phyloP scores from a whole-genome alignment of 2,797 vertebrate genomes.

The Pseudochaenichthys georgianus region DNA sequence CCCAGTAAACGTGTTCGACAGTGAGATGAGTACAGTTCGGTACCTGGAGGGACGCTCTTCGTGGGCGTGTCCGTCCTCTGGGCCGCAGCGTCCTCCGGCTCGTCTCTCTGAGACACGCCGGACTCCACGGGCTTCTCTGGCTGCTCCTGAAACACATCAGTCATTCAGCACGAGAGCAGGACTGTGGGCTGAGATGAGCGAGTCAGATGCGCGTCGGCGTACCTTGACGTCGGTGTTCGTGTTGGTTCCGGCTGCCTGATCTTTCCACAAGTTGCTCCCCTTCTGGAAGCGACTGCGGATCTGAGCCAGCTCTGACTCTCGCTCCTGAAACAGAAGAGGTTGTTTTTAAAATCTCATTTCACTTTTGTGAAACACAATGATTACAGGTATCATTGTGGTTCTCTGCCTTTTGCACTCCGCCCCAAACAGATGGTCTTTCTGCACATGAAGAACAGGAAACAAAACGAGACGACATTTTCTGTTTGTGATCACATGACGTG shows the following conservation, averaged over 20 bases:
- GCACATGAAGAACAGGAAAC: too few relatives aligned
- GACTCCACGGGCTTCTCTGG: conserved; percentile 27
- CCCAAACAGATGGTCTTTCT: too few relatives aligned
- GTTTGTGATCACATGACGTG: too few relatives aligned
- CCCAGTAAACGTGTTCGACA: neutral
- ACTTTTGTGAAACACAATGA: neutral
- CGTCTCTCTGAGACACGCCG: conserved; percentile 8
- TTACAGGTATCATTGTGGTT: neutral
- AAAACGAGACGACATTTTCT: too few relatives aligned
- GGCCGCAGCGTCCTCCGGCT: conserved; percentile 30
- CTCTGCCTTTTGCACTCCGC: too few relatives aligned
- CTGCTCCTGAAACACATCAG: conserved; percentile 27
- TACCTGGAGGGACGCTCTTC: conserved; percentile 56
- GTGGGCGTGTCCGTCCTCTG: conserved; percentile 21
- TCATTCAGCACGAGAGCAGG: accelerated
- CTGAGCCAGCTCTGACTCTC: conserved; percentile 91
- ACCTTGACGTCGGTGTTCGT: conserved; percentile 67
- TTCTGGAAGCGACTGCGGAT: conserved; percentile 91
- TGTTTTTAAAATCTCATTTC: neutral
- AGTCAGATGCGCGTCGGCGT: neutral
- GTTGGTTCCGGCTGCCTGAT: conserved; percentile 69
- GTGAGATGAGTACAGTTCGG: neutral
- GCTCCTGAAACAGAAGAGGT: conserved; percentile 83
- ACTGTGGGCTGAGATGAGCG: neutral
- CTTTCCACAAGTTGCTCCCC: conserved; percentile 83